Conservation (phyloP, 2,113 vertebrate genomes). For the Cavia aperea region DNA sequence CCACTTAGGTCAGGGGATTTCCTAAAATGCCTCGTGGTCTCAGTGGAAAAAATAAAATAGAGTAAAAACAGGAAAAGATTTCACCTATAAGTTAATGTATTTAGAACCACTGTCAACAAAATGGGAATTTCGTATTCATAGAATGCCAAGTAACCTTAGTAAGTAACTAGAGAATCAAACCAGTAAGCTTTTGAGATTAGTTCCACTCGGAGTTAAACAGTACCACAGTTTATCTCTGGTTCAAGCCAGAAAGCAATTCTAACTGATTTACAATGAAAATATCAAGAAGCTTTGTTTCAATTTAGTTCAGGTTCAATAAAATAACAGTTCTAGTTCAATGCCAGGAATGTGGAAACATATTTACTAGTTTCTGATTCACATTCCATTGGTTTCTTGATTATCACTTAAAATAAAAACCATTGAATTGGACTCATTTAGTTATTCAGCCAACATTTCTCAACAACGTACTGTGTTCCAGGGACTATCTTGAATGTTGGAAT, state of each 20-base stretch:
- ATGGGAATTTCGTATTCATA: conserved; percentile 40
- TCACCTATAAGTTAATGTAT: conserved; percentile 25
- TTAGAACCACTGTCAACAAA: conserved; percentile 34
- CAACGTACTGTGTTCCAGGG: background rate
- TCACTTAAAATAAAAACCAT: conserved; percentile 49
- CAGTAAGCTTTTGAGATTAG: conserved; percentile 31
- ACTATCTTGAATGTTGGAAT: background rate
- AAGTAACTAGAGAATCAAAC: conserved; percentile 34
- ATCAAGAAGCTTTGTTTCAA: conserved; percentile 51
- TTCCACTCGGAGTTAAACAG: conserved; percentile 22
- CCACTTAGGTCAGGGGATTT: background rate
- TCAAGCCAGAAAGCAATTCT: conserved; percentile 53
- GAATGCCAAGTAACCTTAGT: conserved; percentile 28
- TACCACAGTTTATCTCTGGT: conserved; percentile 37
- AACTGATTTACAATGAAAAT: conserved; percentile 51
- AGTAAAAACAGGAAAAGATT: conserved; percentile 6
- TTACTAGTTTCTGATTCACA: conserved; percentile 46
- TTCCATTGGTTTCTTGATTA: conserved; percentile 43
- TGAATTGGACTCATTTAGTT: conserved; percentile 17
- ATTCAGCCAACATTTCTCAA: conserved; percentile 29
- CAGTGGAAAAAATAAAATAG: conserved; percentile 3
- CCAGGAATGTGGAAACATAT: conserved; percentile 35
- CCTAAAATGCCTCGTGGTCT: background rate
- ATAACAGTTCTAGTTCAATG: conserved; percentile 46
- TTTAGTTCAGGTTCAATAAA: conserved; percentile 59